Evolutionary conservation across 1,140 invertebrate genomes (phyloP).

Genomic region (Hestina assimilis): DNA sequence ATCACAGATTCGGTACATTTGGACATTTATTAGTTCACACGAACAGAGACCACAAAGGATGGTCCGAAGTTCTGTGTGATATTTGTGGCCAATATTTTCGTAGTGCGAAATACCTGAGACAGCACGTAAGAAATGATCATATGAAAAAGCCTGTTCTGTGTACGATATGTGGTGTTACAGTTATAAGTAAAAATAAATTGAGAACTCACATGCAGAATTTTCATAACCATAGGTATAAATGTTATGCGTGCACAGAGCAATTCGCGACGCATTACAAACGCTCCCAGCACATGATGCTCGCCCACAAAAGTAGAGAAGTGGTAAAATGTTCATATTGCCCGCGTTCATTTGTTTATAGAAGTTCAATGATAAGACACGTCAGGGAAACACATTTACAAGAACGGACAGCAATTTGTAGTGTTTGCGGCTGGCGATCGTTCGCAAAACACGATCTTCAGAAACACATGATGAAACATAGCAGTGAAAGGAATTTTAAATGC

Average conservation of each 20-base stretch:
- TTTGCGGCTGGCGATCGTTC: constrained; percentile 78
- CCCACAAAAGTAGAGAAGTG: constrained; percentile 19
- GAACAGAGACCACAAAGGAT: constrained; percentile 31
- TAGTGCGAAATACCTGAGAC: constrained; percentile 24
- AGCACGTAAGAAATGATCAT: constrained; percentile 35
- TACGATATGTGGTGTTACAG: constrained; percentile 26
- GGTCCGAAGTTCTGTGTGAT: constrained; percentile 31
- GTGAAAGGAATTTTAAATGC: constrained; percentile 86
- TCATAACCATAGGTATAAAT: constrained; percentile 42
- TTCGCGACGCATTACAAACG: constrained; percentile 26
- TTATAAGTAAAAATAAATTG: constrained; percentile 26
- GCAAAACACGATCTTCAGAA: constrained; percentile 84
- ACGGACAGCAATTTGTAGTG: constrained; percentile 14
- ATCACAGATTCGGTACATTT: constrained; percentile 29
- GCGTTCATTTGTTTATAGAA: constrained; percentile 16
- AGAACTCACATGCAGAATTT: constrained; percentile 41
- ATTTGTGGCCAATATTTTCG: constrained; percentile 36
- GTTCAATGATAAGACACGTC: constrained; percentile 21
- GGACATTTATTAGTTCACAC: constrained; percentile 35
- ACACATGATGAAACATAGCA: constrained; percentile 86
- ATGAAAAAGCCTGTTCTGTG: constrained; percentile 29
- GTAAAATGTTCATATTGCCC: constrained; percentile 21
- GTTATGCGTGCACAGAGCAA: constrained; percentile 29
- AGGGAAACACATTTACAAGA: constrained; percentile 22
- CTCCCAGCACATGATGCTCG: constrained; percentile 13